Evolutionary conservation across 2,888 invertebrate species (phyloP), one percentile per base, ranked within the genome.

Genomic region (Rhimphoctona megacephalus): DNA sequence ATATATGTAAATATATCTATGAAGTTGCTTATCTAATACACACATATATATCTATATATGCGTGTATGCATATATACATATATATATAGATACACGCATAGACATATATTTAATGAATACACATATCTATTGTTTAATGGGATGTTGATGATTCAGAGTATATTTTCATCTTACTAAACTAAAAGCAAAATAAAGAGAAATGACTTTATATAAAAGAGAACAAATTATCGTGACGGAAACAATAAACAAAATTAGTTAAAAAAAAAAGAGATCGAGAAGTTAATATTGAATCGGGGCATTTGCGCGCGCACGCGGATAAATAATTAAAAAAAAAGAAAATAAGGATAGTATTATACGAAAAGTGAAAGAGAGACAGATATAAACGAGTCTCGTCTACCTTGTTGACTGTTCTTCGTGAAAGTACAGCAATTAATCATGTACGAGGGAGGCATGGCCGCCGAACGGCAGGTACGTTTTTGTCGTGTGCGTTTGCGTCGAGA

Each of bases 361-460:
- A 86, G 86, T 83, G 84, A 81, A 61, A 36, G n/a, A 72, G 54
- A 52, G 36, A 76, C 52, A 49, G 36, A 74, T 73, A 66, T 36
- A 57, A n/a, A 19, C 67, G 67, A 54, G 54, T 54, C n/a, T n/a
- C 67, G 52, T 57, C 25, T 77, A 36, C n/a, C 76, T 70, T 72
- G 52, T 76, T 70, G 79, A 74, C 79, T 83, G 67, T 82, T 81
- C 49, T 66, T 39, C 77, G 81, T 61, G 72, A 79, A 81, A 81
- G 77, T 69, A 81, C 81, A 73, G 78, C 79, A 46, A 81, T 77
- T 84, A 83, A 93, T 91, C 90, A 94, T 94, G 94, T 94, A 94
- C 92, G 93, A 93, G 89, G 93, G 93, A 90, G 92, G 93, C 90
- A 93, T 94, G 92, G 91, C 91, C 90, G 92, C 92, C 89, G 93